phyloP scores from a whole-genome alignment of 2,888 invertebrate genomes.

The Hypsopygia costalis region DNA sequence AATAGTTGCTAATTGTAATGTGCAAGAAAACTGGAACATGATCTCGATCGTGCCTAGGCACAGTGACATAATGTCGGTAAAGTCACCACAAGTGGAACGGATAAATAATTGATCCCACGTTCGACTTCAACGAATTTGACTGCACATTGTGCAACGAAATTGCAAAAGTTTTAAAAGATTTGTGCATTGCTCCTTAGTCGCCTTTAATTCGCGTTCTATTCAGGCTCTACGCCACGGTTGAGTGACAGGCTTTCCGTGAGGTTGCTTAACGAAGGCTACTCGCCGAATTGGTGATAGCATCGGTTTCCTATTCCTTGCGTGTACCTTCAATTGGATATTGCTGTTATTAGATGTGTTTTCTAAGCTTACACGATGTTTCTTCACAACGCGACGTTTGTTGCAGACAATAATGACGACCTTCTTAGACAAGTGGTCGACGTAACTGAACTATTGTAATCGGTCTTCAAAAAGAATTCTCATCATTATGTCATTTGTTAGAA shows the following conservation, averaged over 20 bases:
- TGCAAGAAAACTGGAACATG: constrained; percentile 44
- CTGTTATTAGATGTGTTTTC: background rate
- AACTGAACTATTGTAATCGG: constrained; percentile 45
- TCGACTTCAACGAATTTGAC: constrained; percentile 54
- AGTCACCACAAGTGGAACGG: constrained; percentile 46
- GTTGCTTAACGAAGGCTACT: constrained; percentile 32
- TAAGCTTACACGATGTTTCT: constrained; percentile 20
- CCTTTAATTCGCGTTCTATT: constrained; percentile 31
- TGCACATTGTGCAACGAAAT: constrained; percentile 35
- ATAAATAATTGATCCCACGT: constrained; percentile 72
- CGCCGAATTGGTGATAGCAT: constrained; percentile 24
- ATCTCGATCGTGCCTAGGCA: constrained; percentile 27
- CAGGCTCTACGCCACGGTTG: constrained; percentile 16
- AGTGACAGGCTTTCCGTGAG: constrained; percentile 29
- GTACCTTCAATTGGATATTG: constrained; percentile 4
- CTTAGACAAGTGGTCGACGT: constrained; percentile 23
- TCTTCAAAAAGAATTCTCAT: constrained; percentile 41
- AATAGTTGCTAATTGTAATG: constrained; percentile 45
- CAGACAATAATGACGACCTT: constrained; percentile 22
- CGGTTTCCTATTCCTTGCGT: constrained; percentile 19
- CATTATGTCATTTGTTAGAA: constrained; percentile 39
- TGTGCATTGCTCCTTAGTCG: constrained; percentile 24
- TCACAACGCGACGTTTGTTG: constrained; percentile 19
- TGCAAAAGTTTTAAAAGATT: constrained; percentile 29
- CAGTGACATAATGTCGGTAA: constrained; percentile 47